These are phyloP conservation scores for Bedellia somnulentella DNA, from an alignment of 2,888 invertebrate genomes.

Conservation along the genomic window DNA sequence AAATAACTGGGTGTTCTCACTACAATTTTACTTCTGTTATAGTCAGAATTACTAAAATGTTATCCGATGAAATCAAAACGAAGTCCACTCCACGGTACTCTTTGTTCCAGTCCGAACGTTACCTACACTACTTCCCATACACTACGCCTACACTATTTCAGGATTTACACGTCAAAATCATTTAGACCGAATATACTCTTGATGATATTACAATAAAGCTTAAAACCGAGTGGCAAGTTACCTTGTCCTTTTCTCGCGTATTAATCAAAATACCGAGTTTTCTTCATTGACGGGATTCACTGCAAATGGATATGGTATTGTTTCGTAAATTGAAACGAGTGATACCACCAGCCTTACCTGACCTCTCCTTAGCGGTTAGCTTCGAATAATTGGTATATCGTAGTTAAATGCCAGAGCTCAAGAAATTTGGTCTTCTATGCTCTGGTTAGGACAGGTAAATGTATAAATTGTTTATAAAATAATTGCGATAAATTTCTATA, in stretches of 20 bases:
- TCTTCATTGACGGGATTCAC: constrained; percentile 57
- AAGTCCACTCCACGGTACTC: constrained; percentile 29
- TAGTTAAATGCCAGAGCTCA: constrained; percentile 18
- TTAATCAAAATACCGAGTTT: constrained; percentile 59
- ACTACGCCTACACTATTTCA: constrained; percentile 59
- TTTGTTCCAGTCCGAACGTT: constrained; percentile 38
- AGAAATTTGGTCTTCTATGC: constrained; percentile 18
- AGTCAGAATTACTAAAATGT: too few species aligned
- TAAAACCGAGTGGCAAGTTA: constrained; percentile 17
- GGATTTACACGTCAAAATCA: constrained; percentile 20
- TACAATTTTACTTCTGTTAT: too few species aligned
- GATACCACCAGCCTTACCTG: constrained; percentile 29
- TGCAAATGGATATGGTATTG: constrained; percentile 60
- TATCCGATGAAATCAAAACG: too few species aligned
- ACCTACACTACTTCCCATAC: constrained; percentile 60
- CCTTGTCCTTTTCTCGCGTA: constrained; percentile 55
- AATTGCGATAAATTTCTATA: constrained; percentile 47
- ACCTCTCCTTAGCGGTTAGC: constrained; percentile 19
- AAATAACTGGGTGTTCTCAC: too few species aligned
- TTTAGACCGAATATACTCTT: constrained; percentile 28
- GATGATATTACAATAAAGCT: constrained; percentile 19
- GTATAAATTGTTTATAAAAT: constrained; percentile 17
- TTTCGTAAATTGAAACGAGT: constrained; percentile 58
- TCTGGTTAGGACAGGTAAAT: constrained; percentile 38
- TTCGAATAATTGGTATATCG: too few species aligned